phyloP scores from a whole-genome alignment of 2,888 invertebrate species.

The Nephrotoma appendiculata region DNA sequence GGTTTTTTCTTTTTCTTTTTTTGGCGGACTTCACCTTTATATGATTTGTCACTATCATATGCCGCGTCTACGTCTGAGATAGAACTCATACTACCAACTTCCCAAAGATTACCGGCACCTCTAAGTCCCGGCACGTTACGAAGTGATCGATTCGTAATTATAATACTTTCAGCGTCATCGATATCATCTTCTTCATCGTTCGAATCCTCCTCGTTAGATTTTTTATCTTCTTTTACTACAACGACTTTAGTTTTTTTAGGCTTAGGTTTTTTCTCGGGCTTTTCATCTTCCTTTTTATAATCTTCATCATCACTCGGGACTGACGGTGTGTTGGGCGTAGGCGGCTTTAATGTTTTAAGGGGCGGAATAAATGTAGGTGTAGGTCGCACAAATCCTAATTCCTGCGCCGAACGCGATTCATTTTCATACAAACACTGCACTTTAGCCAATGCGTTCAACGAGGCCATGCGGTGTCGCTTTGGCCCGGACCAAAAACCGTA shows the following conservation, averaged over 20 bases:
- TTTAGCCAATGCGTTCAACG: conserved; percentile 76
- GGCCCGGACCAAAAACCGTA: conserved; percentile 38
- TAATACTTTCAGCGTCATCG: conserved; percentile 15
- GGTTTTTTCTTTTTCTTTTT: conserved; percentile 19
- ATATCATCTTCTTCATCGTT: conserved; percentile 17
- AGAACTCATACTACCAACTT: conserved; percentile 43
- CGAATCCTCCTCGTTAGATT: conserved; percentile 11
- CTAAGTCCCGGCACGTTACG: conserved; percentile 60
- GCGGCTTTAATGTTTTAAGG: conserved; percentile 9
- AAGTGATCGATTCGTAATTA: conserved; percentile 38
- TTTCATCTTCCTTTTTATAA: conserved; percentile 12
- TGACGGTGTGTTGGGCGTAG: conserved; percentile 10
- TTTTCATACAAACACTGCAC: conserved; percentile 86
- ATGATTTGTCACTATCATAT: conserved; percentile 19
- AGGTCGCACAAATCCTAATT: conserved; percentile 38
- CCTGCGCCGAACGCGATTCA: conserved; percentile 60
- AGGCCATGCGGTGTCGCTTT: conserved; percentile 74
- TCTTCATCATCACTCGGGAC: conserved; percentile 8
- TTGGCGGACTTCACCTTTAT: conserved; percentile 15
- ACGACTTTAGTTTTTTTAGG: neutral
- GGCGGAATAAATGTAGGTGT: conserved; percentile 25
- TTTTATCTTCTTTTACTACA: conserved; percentile 14
- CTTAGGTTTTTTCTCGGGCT: conserved; percentile 13
- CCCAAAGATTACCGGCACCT: conserved; percentile 72
- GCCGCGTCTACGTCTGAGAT: conserved; percentile 12